These are phyloP conservation scores for Melanotaenia boesemani DNA, from an alignment of 2,797 vertebrate species.

Conservation along the genomic window DNA sequence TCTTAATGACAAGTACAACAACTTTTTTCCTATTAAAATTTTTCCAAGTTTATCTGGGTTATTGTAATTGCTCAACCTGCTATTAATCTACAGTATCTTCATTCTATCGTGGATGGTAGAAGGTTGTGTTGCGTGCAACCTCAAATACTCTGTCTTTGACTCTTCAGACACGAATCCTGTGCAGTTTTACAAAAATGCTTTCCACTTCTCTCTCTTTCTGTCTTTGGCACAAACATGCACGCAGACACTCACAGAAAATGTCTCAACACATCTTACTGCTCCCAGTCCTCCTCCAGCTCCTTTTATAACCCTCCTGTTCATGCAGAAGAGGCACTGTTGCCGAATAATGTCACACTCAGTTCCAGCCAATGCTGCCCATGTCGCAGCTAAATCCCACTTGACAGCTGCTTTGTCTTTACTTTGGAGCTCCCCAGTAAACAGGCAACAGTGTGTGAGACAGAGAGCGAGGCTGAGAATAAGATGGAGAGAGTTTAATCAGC, in stretches of 20 bases:
- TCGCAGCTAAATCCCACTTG: constrained; percentile 74
- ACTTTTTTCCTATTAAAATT: too few relatives aligned
- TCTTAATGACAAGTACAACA: too few relatives aligned
- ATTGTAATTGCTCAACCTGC: neutral
- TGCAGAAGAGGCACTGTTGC: constrained; percentile 59
- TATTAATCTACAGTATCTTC: too few relatives aligned
- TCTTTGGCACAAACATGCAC: constrained; percentile 4
- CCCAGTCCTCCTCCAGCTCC: constrained; percentile 47
- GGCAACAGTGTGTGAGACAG: constrained; percentile 35
- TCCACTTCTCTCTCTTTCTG: neutral
- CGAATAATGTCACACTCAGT: constrained; percentile 71
- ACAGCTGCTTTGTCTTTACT: constrained; percentile 71
- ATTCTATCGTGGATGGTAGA: neutral
- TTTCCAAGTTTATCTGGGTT: neutral
- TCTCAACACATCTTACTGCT: constrained; percentile 35
- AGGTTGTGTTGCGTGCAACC: neutral
- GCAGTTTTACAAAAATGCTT: neutral
- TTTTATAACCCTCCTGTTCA: constrained; percentile 56
- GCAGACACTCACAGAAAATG: constrained; percentile 19
- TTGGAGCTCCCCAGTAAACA: constrained; percentile 57
- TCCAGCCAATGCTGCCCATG: constrained; percentile 66
- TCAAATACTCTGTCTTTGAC: neutral
- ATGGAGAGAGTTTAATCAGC: constrained; percentile 26
- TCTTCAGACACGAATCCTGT: constrained; percentile 47
- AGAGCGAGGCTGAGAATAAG: neutral